These are phyloP conservation scores for Neoitamus cyanurus DNA, from an alignment of 2,888 invertebrate genomes.

Conservation along the genomic window DNA sequence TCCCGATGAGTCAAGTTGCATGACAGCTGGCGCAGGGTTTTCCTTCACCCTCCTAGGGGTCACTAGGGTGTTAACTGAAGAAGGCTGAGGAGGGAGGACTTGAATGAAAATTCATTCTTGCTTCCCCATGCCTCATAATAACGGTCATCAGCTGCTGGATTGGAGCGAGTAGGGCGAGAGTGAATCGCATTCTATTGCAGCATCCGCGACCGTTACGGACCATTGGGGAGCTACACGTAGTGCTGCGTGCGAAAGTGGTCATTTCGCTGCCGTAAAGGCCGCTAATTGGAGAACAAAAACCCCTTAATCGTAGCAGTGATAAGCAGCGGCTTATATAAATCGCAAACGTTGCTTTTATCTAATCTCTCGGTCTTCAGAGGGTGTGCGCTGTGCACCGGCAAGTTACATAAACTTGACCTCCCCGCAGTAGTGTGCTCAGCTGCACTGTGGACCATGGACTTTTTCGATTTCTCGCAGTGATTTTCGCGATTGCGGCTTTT, in stretches of 20 bases:
- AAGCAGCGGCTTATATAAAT: background rate
- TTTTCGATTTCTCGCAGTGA: background rate
- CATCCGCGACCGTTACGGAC: background rate
- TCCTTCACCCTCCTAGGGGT: background rate
- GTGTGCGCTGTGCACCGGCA: background rate
- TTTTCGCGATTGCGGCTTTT: background rate
- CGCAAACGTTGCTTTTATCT: background rate
- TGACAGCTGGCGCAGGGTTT: conserved; percentile 6
- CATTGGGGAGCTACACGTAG: background rate
- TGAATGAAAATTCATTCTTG: conserved; percentile 13
- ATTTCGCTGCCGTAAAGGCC: background rate
- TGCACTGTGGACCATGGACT: background rate
- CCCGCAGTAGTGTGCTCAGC: background rate
- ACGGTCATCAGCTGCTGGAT: background rate
- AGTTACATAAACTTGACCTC: background rate
- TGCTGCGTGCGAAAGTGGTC: background rate
- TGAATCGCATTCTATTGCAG: background rate
- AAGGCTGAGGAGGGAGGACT: background rate
- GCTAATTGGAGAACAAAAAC: background rate
- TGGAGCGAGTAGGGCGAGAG: background rate
- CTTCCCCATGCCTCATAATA: background rate
- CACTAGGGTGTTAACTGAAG: background rate
- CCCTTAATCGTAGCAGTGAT: background rate
- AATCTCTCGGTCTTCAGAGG: background rate
- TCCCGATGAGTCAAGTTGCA: conserved; percentile 4